phyloP scores from a whole-genome alignment of 2,113 vertebrate species.

The Mustela lutreola region DNA sequence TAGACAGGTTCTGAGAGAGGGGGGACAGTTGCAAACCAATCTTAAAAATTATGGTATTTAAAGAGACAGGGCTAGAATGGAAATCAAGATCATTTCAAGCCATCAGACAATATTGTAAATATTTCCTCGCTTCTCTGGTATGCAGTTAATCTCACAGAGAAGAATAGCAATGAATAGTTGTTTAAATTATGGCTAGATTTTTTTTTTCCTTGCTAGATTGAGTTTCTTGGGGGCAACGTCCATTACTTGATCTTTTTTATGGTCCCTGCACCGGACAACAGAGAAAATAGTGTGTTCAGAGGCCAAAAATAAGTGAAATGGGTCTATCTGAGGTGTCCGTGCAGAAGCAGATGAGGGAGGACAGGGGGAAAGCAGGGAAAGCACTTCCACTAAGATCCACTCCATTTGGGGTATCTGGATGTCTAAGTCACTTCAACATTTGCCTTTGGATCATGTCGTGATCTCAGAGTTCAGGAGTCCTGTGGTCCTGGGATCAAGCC shows the following conservation, averaged over 20 bases:
- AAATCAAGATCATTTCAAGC: conserved; percentile 17
- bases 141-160: conserved; percentile 21
- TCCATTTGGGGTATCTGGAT: background rate
- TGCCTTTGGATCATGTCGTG: background rate
- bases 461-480: background rate
- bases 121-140: background rate
- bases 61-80: background rate
- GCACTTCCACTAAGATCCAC: background rate
- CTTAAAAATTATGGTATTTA: conserved; percentile 36
- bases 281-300: background rate
- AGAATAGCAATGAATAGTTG: background rate
- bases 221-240: background rate
- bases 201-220: background rate
- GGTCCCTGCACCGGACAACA: background rate
- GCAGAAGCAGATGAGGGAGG: background rate
- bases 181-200: background rate
- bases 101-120: background rate
- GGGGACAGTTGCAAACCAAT: background rate
- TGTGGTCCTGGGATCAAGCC: background rate
- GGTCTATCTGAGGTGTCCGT: background rate
- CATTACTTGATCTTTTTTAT: background rate
- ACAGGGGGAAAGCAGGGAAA: fast-evolving
- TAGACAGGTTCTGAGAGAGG: background rate
- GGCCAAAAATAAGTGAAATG: background rate
- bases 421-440: background rate